These are phyloP conservation scores for Rana temporaria DNA, from an alignment of 2,113 vertebrate species.

Conservation along the genomic window DNA sequence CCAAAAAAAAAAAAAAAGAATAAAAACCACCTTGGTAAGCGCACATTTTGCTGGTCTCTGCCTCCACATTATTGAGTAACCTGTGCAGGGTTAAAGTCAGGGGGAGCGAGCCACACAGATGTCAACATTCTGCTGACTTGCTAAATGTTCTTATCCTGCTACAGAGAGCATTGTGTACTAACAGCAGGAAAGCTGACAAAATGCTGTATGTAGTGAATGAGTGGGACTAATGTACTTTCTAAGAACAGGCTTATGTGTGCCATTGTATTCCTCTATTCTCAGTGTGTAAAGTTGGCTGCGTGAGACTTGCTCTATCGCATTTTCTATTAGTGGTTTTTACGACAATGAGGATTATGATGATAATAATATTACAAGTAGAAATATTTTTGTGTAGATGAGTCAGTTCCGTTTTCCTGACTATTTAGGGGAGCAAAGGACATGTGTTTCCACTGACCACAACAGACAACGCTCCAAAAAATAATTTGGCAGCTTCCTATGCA, in stretches of 20 bases:
- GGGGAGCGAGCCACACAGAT: background rate
- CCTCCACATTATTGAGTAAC: constrained; percentile 22
- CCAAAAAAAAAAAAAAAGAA: constrained; percentile 23
- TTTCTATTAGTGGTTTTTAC: too few species aligned
- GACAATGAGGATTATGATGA: too few species aligned
- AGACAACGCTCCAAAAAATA: too few species aligned
- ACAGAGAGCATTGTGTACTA: background rate
- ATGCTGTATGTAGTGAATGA: background rate
- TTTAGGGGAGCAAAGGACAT: too few species aligned
- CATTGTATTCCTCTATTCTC: constrained; percentile 12
- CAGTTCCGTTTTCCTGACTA: too few species aligned
- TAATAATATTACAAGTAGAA: too few species aligned
- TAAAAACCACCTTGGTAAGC: background rate
- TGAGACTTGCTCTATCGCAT: too few species aligned
- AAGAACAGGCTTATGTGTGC: background rate
- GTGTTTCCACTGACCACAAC: too few species aligned
- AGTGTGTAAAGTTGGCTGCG: background rate
- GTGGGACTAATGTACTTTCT: constrained; percentile 3
- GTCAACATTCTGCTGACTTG: constrained; percentile 15
- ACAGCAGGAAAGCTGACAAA: constrained; percentile 7
- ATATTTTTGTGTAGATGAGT: too few species aligned
- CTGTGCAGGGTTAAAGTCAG: background rate
- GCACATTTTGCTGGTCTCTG: background rate
- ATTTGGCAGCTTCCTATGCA: too few species aligned
- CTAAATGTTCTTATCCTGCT: background rate